Conservation (phyloP, 1,140 invertebrate genomes). For the Macrobrachium rosenbergii region DNA sequence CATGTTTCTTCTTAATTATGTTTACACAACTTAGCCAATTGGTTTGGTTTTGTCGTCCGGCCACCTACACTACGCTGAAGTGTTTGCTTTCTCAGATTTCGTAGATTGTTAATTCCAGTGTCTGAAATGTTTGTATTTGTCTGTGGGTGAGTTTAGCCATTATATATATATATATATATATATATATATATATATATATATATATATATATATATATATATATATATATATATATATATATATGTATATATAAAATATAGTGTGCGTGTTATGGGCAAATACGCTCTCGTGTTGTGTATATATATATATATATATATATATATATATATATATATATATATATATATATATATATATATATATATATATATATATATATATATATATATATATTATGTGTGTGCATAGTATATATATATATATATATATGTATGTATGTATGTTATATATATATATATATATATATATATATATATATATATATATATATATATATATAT, state of each 20-base stretch:
- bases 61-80: too few species aligned
- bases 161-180: not conserved
- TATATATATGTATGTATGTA: slow-evolving; percentile 8
- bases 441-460: not conserved
- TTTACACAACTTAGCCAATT: too few species aligned
- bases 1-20: too few species aligned
- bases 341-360: not conserved
- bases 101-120: too few species aligned
- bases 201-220: slow-evolving; percentile 4
- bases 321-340: not conserved
- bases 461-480: not conserved
- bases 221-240: slow-evolving; percentile 19
- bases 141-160: not conserved
- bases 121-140: not conserved
- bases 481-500: too few species aligned
- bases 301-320: slow-evolving; percentile 1
- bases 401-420: slow-evolving; percentile 26
- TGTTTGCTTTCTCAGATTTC: too few species aligned
- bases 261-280: too few species aligned
- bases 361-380: slow-evolving; percentile 1
- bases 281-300: too few species aligned
- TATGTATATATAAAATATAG: slow-evolving; percentile 9
- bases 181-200: not conserved
- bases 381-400: slow-evolving; percentile 4
- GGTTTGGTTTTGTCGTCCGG: too few species aligned